Evolutionary conservation across 2,888 invertebrate genomes (phyloP), one percentile per base, ranked within the genome.

Genomic region (Netelia melanura): DNA sequence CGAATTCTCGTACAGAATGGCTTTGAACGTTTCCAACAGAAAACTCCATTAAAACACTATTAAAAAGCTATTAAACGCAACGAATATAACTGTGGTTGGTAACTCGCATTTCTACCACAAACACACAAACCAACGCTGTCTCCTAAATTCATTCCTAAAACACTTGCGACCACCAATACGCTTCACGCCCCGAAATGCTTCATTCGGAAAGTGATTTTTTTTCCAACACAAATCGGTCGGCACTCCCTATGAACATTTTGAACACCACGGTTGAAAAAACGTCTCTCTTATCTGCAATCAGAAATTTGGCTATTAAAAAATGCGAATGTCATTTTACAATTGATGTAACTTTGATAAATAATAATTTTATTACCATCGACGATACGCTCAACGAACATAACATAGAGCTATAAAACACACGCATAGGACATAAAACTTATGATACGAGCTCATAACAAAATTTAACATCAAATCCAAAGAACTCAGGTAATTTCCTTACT

Each of bases 21-120:
- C 48, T 65, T 17, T n/a, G 25, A 43, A 56, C 54, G 23, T 23
- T 67, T 43, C 81, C 80, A 80, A 58, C 71, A 65, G 56, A 81
- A 82, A 87, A 86, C 70, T 81, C 84, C 86, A 88, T 88, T 88
- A 88, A 88, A 88, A 86, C 80, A 81, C 87, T 85, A 88, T 89
- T 88, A 89, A 88, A 88, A 88, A 86, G 84, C 88, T 86, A 89
- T 89, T 89, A 88, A 89, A 88, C 81, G 80, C 78, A 54, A 48
- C 77, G 75, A 76, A 65, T 67, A 72, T 76, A 65, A 76, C 76
- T 80, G 79, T 65, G 44, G 58, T 17, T 30, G 54, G 52, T 62
- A 68, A 85, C 79, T 85, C 67, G 76, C 83, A 76, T 80, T 85
- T 23, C 52, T 44, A 21, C 65, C n/a, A 25, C 54, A 65, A 38